Conservation (phyloP, 2,113 vertebrate species). For the Leptodactylus fuscus region DNA sequence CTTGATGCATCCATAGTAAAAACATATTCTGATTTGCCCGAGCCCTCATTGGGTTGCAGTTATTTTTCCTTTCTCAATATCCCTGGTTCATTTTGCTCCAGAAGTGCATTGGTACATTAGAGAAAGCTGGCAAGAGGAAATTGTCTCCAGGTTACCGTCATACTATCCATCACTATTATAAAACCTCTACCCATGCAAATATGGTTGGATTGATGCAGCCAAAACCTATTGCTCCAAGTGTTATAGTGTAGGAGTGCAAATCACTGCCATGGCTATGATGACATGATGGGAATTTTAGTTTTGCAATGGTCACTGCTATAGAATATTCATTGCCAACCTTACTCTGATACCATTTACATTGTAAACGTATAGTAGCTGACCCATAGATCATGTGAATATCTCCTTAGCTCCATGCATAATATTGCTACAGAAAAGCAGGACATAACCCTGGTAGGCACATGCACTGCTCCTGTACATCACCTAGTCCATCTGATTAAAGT, state of each 20-base stretch:
- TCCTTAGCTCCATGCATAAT: conserved; percentile 12
- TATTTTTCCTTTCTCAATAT: neutral
- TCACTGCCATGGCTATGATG: neutral
- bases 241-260: neutral
- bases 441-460: conserved; percentile 17
- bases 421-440: neutral
- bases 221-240: neutral
- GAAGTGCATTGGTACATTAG: neutral
- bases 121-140: neutral
- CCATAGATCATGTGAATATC: conserved; percentile 17
- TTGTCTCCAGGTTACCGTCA: neutral
- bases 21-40: neutral
- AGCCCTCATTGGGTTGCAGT: neutral
- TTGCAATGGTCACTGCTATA: neutral
- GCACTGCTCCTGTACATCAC: conserved; percentile 35
- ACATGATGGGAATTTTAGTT: neutral
- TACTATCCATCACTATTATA: neutral
- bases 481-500: conserved; percentile 30
- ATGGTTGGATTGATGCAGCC: neutral
- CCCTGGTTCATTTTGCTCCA: neutral
- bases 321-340: neutral
- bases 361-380: neutral
- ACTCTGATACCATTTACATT: neutral
- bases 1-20: neutral
- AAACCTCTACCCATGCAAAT: neutral